Evolutionary conservation across 2,797 vertebrate genomes (phyloP).

Genomic region (Columba guinea): DNA sequence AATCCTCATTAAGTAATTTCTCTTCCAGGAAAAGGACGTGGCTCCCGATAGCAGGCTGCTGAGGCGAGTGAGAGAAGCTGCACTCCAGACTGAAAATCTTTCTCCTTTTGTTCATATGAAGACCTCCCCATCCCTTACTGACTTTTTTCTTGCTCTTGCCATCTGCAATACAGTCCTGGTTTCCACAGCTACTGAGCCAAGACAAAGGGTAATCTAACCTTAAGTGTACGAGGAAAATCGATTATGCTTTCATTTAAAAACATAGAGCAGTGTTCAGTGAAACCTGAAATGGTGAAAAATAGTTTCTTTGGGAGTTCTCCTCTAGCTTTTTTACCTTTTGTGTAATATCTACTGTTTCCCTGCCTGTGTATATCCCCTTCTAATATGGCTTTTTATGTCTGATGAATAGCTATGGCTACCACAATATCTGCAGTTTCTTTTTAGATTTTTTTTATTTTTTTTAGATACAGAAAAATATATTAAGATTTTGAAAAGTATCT

Average conservation of each 20-base stretch:
- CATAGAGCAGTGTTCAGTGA: neutral
- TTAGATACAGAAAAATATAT: neutral
- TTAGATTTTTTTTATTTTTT: neutral
- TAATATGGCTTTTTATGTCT: neutral
- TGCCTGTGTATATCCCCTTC: neutral
- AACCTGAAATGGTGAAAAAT: neutral
- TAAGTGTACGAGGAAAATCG: neutral
- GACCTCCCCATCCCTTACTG: slow-evolving; percentile 79
- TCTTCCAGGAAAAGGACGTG: slow-evolving; percentile 91
- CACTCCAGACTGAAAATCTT: slow-evolving; percentile 71
- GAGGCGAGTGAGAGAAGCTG: slow-evolving; percentile 79
- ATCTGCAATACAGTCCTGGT: slow-evolving; percentile 98
- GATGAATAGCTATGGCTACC: neutral
- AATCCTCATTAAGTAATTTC: slow-evolving; percentile 11
- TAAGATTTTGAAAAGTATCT: neutral
- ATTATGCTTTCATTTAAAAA: neutral
- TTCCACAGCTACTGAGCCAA: slow-evolving; percentile 87
- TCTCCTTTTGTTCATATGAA: slow-evolving; percentile 25
- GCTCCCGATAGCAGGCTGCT: slow-evolving; percentile 88
- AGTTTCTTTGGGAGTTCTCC: neutral
- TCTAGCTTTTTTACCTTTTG: neutral
- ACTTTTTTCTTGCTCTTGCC: slow-evolving; percentile 94
- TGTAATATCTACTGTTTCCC: neutral
- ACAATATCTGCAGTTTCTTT: neutral
- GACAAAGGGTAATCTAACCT: slow-evolving; percentile 84